Evolutionary conservation across 2,797 vertebrate genomes (phyloP), one percentile per base, ranked within the genome.

Genomic region (Hippocampus kuda): DNA sequence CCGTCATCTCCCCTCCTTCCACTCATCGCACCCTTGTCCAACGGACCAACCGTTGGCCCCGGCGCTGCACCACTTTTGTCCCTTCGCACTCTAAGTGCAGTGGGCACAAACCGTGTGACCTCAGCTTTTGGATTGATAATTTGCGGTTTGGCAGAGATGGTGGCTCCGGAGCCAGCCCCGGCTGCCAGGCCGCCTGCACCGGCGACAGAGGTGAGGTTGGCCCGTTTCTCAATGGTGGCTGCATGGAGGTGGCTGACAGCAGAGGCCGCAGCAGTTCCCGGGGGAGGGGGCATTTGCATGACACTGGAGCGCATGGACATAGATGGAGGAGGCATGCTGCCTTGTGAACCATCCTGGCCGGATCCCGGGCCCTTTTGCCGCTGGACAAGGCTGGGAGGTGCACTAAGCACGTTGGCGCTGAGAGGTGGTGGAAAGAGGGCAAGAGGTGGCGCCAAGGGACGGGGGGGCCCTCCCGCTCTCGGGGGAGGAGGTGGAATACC

Each of bases 61-160:
- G 62, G 81, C 70, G 81, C 77, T 1, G 70, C 87, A 75, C 93
- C 92, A 5, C 72, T 57, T 79, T 93, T 94, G 82, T 98, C 95
- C 57, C 94, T 90, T 46, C 94, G 94, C 51, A 98, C 95, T 18
- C 97, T 91, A 74, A 98, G 84, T 0, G 94, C 94, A 0, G 94
- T 97, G 81, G 95, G 96, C 77, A 99, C 96, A 4, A 99, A 98
- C 72, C 95, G 93, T 2, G 95, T 98, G 72, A 99, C 94, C 87
- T 99, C 97, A 0, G 97, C 90, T 83, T 98, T 97, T 72, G 95
- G 95, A 80, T 97, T 97, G 79, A 96, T 99, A 83, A 99, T 99
- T 85, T 98, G 97, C 0, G 97, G 96, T 83, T 99, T 98, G 81
- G 97, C 97, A 2, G 97, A 98, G 87, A 99, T 99, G 4, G 95